Base-by-base conservation (phyloP, 1,140 invertebrate species). In the Globodera ellingtonae region DNA sequence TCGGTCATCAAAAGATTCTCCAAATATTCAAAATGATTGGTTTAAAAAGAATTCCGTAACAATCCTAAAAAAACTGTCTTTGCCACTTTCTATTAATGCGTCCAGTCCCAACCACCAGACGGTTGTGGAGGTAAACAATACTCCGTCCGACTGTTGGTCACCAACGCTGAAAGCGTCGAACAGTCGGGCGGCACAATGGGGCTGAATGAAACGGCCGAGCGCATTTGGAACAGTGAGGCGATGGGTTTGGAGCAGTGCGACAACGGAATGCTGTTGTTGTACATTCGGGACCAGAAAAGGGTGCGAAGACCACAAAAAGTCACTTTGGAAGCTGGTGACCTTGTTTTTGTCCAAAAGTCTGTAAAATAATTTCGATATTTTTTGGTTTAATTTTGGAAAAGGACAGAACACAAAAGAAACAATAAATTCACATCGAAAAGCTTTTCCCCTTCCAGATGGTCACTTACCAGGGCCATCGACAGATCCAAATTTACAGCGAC, bases 221-320 rank as follows among this genome's bases (percentile, higher is more conserved):
- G 70, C 7, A 81, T 81, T 35, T 81, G 77, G 35, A 46, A 80
- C n/a, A 15, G n/a, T n/a, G 47, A 46, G 2, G 52, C 18, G 9
- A 70, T 81, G 48, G 80, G 80, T 9, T 46, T 70, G 62, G 71
- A 56, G n/a, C 46, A 62, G 35, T 81, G 80, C 67, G 80, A 81
- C 70, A 81, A 81, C 70, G 80, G 80, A 73, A 75, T 81, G 67
- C 35, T 81, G 46, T 10, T 81, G 44, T 48, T 81, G 47, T 81
- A 74, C 59, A 15, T 81, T 44, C 59, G 67, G 24, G 80, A 81
- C 35, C 79, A 81, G 67, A 79, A 82, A 82, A 67, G 79, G 15
- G 80, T 81, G 8, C 71, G 44, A 13, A 3, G 18, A 35, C 35
- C 1, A 35, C 35, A 35, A 35, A 35, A 44, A 82, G 50, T n/a